Base-by-base conservation (phyloP, 2,797 vertebrate genomes). In the Pelobates cultripes region DNA sequence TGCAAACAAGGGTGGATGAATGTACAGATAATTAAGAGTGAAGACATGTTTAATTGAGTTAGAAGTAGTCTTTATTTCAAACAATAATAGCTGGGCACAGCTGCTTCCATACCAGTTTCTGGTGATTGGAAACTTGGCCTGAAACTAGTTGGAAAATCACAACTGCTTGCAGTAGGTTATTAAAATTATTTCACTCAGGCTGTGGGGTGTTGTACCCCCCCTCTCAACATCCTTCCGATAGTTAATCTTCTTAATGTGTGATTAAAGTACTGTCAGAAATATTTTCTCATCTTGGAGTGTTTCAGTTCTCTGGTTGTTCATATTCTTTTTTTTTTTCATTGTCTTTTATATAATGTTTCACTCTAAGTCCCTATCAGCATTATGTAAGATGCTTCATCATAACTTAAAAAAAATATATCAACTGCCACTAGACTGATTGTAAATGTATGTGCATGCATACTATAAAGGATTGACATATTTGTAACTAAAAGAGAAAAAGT, bases 161-260 rank as follows among this genome's bases (percentile, higher is more conserved):
- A 63, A 63, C 28, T 64, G 55, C 41, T 57, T 17, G 9, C 42
- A 75, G 28, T 75, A 10, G 43, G 8, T 60, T 75, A 63, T 75
- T 75, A 43, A 7, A 74, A 14, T 44, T 63, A 75, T 55, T 43
- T 41, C 6, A 0, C 15, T 63, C 63, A 45, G 42, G 42, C 45
- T 28, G 14, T n/a, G 44, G 15, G 43, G 41, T 63, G 12, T 57
- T 57, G 10, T 12, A 4, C 13, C 28, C 28, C 17, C n/a, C 28
- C 1, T 64, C 61, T 40, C 15, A 61, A 12, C 28, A 28, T 57
- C 10, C 5, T 60, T 74, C 47, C 72, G 40, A 74, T 63, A 3
- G 53, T 47, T 73, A 44, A 75, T 75, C 73, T 44, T 60, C 12
- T 75, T 75, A 75, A 63, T 73, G n/a, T 73, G 10, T 57, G 53